Evolutionary conservation across 2,888 invertebrate genomes (phyloP), one percentile per base, ranked within the genome.

Genomic region (Lasioglossum calceatum): DNA sequence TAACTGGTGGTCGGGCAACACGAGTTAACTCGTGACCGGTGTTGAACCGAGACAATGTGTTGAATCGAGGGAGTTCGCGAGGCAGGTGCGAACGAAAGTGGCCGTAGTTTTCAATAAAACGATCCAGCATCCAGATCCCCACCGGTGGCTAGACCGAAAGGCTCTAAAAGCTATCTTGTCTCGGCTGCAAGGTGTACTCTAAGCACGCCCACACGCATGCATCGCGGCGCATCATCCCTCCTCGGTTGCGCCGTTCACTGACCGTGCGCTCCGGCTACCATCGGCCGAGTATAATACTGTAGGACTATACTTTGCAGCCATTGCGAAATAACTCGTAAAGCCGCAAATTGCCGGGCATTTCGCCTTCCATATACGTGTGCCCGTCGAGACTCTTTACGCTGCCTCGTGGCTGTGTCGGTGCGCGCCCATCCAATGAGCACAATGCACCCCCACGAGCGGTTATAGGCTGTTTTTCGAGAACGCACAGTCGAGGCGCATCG

Each of bases 321-420:
- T 95, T 95, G 95, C 93, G 95, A 94, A 95, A 95, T 95, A 95
- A 95, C 95, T 95, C 95, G 95, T 95, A 95, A 95, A 95, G 91
- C 94, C 93, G 95, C 95, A 95, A 95, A 95, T 95, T 95, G 95
- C 95, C 91, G 93, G 95, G 94, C 94, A 94, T 95, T 95, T 94
- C 93, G 92, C 92, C 32, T 93, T 88, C 91, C 93, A 84, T 89
- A 88, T 86, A 89, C 87, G 84, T 81, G 88, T 74, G 85, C 64
- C 72, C 76, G 75, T 19, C 70, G 79, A 79, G 54, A 54, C 82
- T 87, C 84, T 86, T 88, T 87, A 78, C 77, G 79, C 54, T 64
- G 70, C 39, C 36, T 32, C 39, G 36, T 14, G 70, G 16, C 19
- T 19, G 81, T 75, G 61, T 81, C 47, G 32, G 79, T 64, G 77